A percentile compares a stretch with the other conserved stretches of the same genome.
Evolutionary conservation across 2,888 invertebrate genomes (phyloP).

Genomic region (Syritta pipiens): DNA sequence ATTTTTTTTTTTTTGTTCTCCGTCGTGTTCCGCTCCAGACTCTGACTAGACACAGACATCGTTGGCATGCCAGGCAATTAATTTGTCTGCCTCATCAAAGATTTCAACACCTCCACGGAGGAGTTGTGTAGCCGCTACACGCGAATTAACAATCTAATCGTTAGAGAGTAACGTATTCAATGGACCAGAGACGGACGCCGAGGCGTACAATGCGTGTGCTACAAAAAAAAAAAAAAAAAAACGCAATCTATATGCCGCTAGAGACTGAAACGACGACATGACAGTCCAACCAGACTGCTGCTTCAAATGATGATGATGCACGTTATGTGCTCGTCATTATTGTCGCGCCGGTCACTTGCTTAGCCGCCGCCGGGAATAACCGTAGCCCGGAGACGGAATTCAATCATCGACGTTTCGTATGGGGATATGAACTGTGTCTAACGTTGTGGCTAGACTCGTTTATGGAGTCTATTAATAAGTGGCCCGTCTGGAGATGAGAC

Average conservation of each 20-base stretch:
- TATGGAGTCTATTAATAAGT: conserved; percentile 55
- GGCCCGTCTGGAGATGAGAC: conserved; percentile 7
- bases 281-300: not conserved
- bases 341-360: conserved; percentile 30
- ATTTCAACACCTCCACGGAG: conserved; percentile 58
- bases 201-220: not conserved
- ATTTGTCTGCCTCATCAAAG: conserved; percentile 54
- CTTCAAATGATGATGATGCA: conserved; percentile 25
- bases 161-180: conserved; percentile 19
- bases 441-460: conserved; percentile 45
- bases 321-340: conserved; percentile 31
- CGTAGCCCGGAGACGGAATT: conserved; percentile 26
- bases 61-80: conserved; percentile 40
- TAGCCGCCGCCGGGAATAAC: conserved; percentile 24
- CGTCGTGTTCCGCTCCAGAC: conserved; percentile 50
- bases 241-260: not conserved
- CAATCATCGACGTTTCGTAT: conserved; percentile 31
- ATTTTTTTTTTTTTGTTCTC: not conserved
- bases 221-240: conserved; percentile 2
- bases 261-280: conserved; percentile 7
- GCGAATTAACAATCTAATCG: conserved; percentile 19
- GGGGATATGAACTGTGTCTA: conserved; percentile 47
- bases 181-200: conserved; percentile 18
- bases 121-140: too few relatives aligned
- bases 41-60: conserved; percentile 53